These are phyloP conservation scores for Ursus arctos DNA, from an alignment of 2,113 vertebrate genomes.

Conservation along the genomic window DNA sequence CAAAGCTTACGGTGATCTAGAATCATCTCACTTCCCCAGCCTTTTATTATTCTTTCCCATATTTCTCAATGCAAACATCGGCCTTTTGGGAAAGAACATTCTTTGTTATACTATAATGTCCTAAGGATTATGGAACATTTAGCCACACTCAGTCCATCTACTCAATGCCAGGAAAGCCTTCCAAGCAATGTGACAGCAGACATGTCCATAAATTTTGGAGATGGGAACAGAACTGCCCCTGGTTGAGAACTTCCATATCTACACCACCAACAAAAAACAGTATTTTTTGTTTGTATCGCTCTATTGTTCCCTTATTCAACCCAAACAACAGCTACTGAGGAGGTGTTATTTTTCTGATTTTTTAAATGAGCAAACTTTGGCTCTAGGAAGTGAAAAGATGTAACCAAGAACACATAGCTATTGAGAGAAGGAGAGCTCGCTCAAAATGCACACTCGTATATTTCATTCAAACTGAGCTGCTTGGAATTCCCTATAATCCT, in stretches of 20 bases:
- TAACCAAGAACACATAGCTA: not conserved
- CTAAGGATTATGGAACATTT: not conserved
- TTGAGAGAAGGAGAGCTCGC: not conserved
- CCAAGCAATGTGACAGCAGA: not conserved
- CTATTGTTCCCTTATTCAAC: not conserved
- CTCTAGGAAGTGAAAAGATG: not conserved
- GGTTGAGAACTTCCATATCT: not conserved
- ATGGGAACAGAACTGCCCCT: not conserved
- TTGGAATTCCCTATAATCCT: not conserved
- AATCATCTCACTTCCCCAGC: not conserved
- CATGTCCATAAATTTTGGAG: not conserved
- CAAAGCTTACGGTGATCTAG: not conserved
- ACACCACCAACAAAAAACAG: not conserved
- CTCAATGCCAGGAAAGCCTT: not conserved
- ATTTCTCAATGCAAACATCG: conserved; percentile 3
- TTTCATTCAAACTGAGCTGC: not conserved
- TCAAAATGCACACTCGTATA: not conserved
- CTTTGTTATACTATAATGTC: not conserved
- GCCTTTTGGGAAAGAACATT: not conserved
- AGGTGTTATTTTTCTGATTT: not conserved
- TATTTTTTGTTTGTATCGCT: not conserved
- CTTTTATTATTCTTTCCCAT: not conserved
- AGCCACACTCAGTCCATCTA: not conserved
- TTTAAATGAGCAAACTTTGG: not conserved
- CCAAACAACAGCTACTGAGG: not conserved